Conservation (phyloP, 2,113 vertebrate species). For the Cricetomys ansorgei region DNA sequence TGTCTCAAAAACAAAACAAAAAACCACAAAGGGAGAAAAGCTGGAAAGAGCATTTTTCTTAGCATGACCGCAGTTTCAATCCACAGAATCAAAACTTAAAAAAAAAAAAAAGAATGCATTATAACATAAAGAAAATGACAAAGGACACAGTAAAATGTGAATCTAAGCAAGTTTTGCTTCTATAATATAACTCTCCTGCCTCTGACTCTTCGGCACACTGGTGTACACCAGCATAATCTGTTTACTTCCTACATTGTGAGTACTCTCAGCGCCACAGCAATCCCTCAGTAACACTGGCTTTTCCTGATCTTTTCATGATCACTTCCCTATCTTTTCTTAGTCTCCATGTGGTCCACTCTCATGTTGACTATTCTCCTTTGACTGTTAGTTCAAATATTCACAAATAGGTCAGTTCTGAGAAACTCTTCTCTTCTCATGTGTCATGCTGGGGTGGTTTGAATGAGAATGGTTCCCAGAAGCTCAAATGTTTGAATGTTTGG, state of each 20-base stretch:
- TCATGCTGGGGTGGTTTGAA: background rate
- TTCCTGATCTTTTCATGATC: too few relatives aligned
- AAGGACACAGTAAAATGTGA: background rate
- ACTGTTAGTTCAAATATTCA: background rate
- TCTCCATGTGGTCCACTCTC: background rate
- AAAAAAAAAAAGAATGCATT: background rate
- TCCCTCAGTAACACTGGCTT: background rate
- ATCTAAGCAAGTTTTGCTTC: background rate
- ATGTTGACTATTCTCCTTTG: background rate
- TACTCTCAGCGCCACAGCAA: background rate
- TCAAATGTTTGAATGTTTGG: background rate
- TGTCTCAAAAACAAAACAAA: background rate
- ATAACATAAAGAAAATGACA: too few relatives aligned
- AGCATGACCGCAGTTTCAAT: background rate
- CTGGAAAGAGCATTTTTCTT: background rate
- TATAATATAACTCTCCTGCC: background rate
- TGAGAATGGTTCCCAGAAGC: background rate
- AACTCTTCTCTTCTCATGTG: background rate
- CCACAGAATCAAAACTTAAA: background rate
- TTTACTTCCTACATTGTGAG: background rate
- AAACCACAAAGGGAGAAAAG: background rate
- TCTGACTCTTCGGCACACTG: background rate
- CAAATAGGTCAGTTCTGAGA: background rate
- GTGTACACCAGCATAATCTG: background rate
- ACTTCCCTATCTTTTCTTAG: background rate